Percentiles rank a stretch among this genome's conserved stretches.
These are phyloP conservation scores for Esox niger DNA, from an alignment of 2,113 vertebrate genomes.

Conservation along the genomic window DNA sequence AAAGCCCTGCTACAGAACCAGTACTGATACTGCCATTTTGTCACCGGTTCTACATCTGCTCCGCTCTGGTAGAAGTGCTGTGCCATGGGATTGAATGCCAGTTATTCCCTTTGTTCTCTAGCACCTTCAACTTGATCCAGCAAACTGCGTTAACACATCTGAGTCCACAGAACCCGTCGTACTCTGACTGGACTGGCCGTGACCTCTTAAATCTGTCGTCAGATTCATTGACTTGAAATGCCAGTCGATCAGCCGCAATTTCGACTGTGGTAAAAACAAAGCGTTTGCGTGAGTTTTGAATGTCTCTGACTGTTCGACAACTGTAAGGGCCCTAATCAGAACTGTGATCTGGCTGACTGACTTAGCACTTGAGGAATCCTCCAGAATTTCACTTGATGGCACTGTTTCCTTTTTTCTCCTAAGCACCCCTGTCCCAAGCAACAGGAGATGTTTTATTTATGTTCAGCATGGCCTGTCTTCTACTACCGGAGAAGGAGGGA, in stretches of 20 bases:
- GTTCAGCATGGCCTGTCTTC: slow-evolving; percentile 55
- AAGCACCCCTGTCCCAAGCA: slow-evolving; percentile 55
- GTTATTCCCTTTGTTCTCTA: slow-evolving; percentile 60
- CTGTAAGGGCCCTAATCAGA: slow-evolving; percentile 32
- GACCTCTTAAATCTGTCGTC: not conserved
- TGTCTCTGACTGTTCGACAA: not conserved
- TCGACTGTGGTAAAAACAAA: not conserved
- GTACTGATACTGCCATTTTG: not conserved
- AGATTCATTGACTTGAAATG: not conserved
- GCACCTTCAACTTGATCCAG: slow-evolving; percentile 40
- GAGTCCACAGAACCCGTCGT: not conserved
- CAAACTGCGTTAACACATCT: not conserved
- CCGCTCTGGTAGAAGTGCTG: slow-evolving; percentile 40
- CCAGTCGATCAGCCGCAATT: not conserved
- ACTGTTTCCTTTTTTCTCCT: slow-evolving; percentile 98
- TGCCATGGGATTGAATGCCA: slow-evolving; percentile 34
- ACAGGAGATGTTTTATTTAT: slow-evolving; percentile 72
- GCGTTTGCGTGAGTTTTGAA: not conserved
- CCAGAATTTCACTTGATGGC: slow-evolving; percentile 98
- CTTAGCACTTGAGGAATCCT: slow-evolving; percentile 86
- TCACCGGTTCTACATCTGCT: not conserved
- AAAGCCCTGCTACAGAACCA: slow-evolving; percentile 19
- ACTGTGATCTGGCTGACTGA: slow-evolving; percentile 39
- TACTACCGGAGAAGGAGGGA: slow-evolving; percentile 16
- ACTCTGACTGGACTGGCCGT: not conserved